Base-by-base conservation (phyloP, 1,140 invertebrate species). In the Nasonia vitripennis region DNA sequence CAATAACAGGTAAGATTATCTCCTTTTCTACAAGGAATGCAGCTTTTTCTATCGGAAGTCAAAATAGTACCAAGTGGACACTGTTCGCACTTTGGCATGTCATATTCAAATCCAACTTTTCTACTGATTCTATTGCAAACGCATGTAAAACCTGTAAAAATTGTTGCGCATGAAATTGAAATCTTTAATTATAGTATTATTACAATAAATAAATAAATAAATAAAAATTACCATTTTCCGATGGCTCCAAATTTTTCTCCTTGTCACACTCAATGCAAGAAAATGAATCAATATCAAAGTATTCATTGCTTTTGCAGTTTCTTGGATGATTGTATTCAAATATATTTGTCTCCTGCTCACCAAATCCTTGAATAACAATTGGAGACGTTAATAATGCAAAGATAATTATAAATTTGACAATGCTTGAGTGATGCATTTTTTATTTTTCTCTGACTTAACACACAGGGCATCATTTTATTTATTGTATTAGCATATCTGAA, bases 41-140 rank as follows among this genome's bases (percentile, higher is more conserved):
- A 94, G 62, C 91, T 87, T 80, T 86, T 86, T 84, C 89, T 87
- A 89, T 94, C 92, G 23, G 78, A 84, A 11, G 91, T 92, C 10
- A 90, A 87, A 27, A 90, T 88, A 74, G 89, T 88, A 77, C 91
- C 88, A 83, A 81, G 78, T 68, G 83, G 85, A 86, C 92, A 94
- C 20, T 11, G 55, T 78, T 87, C 67, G 83, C 93, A 94, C 70
- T 89, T 68, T 12, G 91, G 90, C 70, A 87, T 74, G 71, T 88
- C 87, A 87, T 90, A 85, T 78, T 90, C 86, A 45, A 87, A 88
- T n/a, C 84, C 88, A 77, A 88, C 85, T 41, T 82, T 89, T 87
- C 87, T 91, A 83, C 91, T 93, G 78, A 91, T 87, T 73, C 88
- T 88, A 78, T 91, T 87, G 80, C 91, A 93, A 27, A 88, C 84